These are phyloP conservation scores for Camponotus fellah DNA, from an alignment of 2,888 invertebrate genomes.

Conservation along the genomic window DNA sequence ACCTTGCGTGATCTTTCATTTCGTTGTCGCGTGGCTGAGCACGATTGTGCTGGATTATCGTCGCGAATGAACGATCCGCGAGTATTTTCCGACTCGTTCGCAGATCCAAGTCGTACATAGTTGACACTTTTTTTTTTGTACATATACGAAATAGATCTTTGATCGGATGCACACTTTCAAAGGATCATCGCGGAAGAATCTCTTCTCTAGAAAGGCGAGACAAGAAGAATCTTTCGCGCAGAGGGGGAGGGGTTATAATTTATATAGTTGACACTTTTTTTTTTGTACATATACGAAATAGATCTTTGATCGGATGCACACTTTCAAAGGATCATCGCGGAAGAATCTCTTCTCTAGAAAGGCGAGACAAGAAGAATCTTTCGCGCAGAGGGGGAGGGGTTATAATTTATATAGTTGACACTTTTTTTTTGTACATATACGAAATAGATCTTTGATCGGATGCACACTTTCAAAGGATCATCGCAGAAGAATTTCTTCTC, in stretches of 20 bases:
- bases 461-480: constrained; percentile 20
- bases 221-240: background rate
- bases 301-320: constrained; percentile 25
- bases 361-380: background rate
- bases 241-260: background rate
- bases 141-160: constrained; percentile 11
- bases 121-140: background rate
- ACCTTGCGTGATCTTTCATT: constrained; percentile 45
- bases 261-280: background rate
- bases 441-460: constrained; percentile 30
- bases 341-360: background rate
- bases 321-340: constrained; percentile 12
- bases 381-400: background rate
- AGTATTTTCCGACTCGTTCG: background rate
- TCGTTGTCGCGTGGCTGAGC: constrained; percentile 26
- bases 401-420: no score
- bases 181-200: background rate
- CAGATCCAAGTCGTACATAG: background rate
- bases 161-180: constrained; percentile 29
- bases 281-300: background rate
- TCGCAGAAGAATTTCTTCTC: background rate
- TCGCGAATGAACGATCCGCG: background rate
- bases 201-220: background rate
- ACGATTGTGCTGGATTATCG: constrained; percentile 1
- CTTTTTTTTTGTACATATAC: background rate